Evolutionary conservation across 2,113 vertebrate genomes (phyloP).

Genomic region (Pongo abelii): DNA sequence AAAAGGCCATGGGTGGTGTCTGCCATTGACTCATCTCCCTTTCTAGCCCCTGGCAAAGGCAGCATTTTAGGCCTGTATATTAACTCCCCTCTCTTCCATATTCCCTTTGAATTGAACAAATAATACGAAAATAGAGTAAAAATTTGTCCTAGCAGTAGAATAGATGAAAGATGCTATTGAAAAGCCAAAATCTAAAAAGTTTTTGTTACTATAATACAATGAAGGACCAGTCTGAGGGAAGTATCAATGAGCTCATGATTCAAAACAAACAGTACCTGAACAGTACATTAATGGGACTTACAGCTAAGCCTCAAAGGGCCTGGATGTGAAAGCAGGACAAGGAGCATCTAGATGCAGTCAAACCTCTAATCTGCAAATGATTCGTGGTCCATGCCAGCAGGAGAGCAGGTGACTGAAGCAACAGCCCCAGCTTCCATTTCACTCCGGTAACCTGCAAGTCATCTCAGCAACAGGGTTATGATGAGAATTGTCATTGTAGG

Average conservation of each 20-base stretch:
- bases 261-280: not conserved
- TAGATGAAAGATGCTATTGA: not conserved
- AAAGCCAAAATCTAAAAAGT: not conserved
- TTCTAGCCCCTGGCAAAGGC: not conserved
- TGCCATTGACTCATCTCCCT: not conserved
- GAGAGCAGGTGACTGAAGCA: not conserved
- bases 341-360: not conserved
- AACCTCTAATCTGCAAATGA: not conserved
- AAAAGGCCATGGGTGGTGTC: not conserved
- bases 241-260: not conserved
- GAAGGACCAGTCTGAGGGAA: not conserved
- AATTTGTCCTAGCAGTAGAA: not conserved
- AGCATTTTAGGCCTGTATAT: not conserved
- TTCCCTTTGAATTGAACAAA: not conserved
- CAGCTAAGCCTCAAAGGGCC: not conserved
- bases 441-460: not conserved
- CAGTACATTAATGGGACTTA: not conserved
- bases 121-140: not conserved
- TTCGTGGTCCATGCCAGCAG: not conserved
- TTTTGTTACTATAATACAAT: not conserved
- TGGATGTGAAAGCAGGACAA: not conserved
- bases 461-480: not conserved
- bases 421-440: not conserved
- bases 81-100: not conserved
- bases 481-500: not conserved